These are phyloP conservation scores for Scolopax mira DNA, from an alignment of 2,113 vertebrate species.

Conservation along the genomic window DNA sequence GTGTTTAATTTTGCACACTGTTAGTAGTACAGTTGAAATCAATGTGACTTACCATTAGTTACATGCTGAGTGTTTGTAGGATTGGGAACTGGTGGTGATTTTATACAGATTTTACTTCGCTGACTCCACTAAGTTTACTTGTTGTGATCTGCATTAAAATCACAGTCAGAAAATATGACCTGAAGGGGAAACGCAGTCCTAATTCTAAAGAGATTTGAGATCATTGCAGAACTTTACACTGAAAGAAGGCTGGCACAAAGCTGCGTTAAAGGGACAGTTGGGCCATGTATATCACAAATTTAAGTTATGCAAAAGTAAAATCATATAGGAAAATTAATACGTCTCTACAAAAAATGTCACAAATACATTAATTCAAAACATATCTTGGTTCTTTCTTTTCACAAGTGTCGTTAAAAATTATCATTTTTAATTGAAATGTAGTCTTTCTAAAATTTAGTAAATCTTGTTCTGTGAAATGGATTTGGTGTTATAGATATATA, in stretches of 20 bases:
- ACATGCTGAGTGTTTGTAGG: constrained; percentile 35
- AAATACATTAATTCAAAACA: neutral
- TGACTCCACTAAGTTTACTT: neutral
- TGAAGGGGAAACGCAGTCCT: neutral
- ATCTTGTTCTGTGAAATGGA: neutral
- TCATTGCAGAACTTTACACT: neutral
- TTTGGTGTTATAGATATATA: neutral
- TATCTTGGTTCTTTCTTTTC: neutral
- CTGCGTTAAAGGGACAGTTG: neutral
- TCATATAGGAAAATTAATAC: neutral
- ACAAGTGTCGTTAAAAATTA: neutral
- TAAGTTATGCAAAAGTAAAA: neutral
- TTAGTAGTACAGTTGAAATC: constrained; percentile 36
- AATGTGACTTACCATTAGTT: constrained; percentile 35
- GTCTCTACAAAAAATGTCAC: neutral
- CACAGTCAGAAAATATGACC: neutral
- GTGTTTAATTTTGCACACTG: constrained; percentile 48
- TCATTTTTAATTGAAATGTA: neutral
- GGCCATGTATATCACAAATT: accelerated
- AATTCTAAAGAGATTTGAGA: neutral
- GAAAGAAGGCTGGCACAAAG: neutral
- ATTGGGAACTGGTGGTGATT: neutral
- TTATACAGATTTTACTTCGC: constrained; percentile 6
- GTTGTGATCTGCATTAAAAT: constrained; percentile 19
- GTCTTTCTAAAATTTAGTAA: neutral